Evolutionary conservation across 1,140 invertebrate species (phyloP).

Genomic region (Phthorimaea operculella): DNA sequence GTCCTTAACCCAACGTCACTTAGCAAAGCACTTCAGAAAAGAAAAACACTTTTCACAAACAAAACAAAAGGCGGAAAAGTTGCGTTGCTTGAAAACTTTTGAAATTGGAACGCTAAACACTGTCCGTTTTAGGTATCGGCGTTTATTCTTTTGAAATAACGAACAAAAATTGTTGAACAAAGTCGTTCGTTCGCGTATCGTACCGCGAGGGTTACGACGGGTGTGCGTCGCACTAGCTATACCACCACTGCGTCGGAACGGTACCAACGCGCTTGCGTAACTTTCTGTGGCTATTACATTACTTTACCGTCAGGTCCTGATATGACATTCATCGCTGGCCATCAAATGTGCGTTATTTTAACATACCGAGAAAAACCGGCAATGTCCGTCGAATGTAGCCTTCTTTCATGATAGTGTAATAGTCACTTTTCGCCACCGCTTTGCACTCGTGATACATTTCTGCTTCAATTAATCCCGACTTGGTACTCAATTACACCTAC

Average conservation of each 20-base stretch:
- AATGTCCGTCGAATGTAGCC: no score
- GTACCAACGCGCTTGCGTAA: neutral
- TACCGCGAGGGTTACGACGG: neutral
- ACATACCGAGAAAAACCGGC: no score
- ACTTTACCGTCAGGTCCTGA: no score
- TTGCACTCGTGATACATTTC: conserved; percentile 60
- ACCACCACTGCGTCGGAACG: neutral
- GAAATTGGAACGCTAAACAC: neutral
- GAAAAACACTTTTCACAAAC: neutral
- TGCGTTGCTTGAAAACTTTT: neutral
- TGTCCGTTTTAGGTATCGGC: neutral
- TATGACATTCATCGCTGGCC: no score
- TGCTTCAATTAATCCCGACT: conserved; percentile 58
- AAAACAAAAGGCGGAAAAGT: neutral
- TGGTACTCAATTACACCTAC: conserved; percentile 54
- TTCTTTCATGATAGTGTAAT: no score
- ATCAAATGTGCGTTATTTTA: no score
- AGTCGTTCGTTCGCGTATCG: neutral
- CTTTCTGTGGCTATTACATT: neutral
- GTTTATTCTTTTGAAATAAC: neutral
- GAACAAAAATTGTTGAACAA: neutral
- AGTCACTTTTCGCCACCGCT: conserved; percentile 48
- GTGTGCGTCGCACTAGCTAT: neutral
- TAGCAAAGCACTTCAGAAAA: neutral
- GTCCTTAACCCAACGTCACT: conserved; percentile 1